Evolutionary conservation across 2,888 invertebrate genomes (phyloP).

Genomic region (Eupithecia exiguata): DNA sequence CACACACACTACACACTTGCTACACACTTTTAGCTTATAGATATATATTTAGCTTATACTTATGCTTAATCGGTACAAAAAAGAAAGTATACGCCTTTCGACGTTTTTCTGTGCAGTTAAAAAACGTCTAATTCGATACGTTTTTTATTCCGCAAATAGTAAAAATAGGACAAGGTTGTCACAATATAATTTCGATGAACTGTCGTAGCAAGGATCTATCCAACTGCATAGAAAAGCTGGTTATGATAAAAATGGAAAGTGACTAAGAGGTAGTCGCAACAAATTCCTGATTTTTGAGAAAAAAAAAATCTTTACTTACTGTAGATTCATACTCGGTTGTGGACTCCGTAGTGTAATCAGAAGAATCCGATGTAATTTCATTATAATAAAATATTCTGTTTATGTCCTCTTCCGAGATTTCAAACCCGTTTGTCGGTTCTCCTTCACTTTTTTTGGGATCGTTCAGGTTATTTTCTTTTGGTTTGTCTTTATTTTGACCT

Average conservation of each 20-base stretch:
- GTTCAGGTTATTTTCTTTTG: not conserved
- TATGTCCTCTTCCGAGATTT: constrained; percentile 3
- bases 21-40: no score
- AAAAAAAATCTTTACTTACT: constrained; percentile 30
- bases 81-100: not conserved
- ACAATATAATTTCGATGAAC: not conserved
- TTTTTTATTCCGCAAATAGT: not conserved
- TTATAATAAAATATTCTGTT: constrained; percentile 8
- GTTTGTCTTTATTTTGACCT: not conserved
- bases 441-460: constrained; percentile 3
- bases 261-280: not conserved
- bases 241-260: not conserved
- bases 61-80: not conserved
- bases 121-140: not conserved
- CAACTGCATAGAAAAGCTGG: not conserved
- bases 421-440: not conserved
- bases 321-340: constrained; percentile 39
- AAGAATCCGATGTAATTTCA: constrained; percentile 24
- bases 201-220: not conserved
- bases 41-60: no score
- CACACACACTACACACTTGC: no score
- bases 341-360: constrained; percentile 29
- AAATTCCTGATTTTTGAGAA: not conserved
- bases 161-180: not conserved
- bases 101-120: not conserved